phyloP scores from a whole-genome alignment of 1,140 invertebrate genomes.

The Cydia strobilella region DNA sequence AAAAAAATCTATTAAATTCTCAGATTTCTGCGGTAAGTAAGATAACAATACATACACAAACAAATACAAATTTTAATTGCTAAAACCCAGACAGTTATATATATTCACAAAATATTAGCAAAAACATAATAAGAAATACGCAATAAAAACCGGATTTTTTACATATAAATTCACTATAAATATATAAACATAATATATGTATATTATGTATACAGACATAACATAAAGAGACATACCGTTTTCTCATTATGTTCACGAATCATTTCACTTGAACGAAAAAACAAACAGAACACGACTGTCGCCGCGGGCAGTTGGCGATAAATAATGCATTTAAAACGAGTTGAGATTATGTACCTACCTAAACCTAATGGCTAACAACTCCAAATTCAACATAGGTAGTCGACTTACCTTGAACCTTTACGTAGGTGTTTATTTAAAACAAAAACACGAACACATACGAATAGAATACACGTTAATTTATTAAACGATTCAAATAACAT shows the following conservation, averaged over 20 bases:
- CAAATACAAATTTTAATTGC: too few species aligned
- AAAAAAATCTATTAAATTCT: too few species aligned
- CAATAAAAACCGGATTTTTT: background rate
- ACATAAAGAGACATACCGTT: slow-evolving; percentile 37
- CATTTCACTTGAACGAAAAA: slow-evolving; percentile 33
- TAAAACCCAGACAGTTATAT: background rate
- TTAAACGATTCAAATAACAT: slow-evolving; percentile 30
- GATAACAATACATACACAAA: too few species aligned
- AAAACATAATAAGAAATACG: background rate
- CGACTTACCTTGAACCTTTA: slow-evolving; percentile 23
- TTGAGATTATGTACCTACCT: background rate
- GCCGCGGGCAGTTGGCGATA: slow-evolving; percentile 4
- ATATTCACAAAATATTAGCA: background rate
- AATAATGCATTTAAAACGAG: slow-evolving; percentile 23
- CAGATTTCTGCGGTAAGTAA: too few species aligned
- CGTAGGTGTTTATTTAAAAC: slow-evolving; percentile 6
- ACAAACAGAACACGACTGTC: slow-evolving; percentile 34
- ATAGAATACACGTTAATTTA: background rate
- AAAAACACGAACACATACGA: background rate
- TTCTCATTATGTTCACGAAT: slow-evolving; percentile 40
- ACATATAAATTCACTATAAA: background rate
- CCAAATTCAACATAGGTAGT: background rate
- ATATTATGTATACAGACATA: background rate
- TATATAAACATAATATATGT: too few species aligned
- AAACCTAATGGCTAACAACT: slow-evolving; percentile 3